A percentile compares a stretch with the other conserved stretches of the same genome.
Conservation (phyloP, 37 sponge, comb jelly and placozoan genomes). For the Diacarnus erythraeanus region DNA sequence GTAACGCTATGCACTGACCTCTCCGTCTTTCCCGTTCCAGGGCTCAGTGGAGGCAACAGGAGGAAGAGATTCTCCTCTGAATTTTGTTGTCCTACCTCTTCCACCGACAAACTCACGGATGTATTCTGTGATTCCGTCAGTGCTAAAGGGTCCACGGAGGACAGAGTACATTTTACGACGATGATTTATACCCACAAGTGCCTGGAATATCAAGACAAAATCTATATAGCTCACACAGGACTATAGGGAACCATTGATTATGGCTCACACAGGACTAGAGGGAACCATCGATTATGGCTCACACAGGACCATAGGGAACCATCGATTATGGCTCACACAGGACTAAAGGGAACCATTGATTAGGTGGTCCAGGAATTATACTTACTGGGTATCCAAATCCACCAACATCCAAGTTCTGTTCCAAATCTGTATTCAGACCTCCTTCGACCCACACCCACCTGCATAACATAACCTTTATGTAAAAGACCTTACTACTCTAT, state of each 20-base stretch:
- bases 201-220: no score
- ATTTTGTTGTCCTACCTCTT: slow-evolving; percentile 50
- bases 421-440: slow-evolving; percentile 66
- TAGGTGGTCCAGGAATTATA: neutral
- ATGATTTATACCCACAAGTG: slow-evolving; percentile 76
- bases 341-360: no score
- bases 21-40: slow-evolving; percentile 99
- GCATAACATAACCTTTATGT: neutral
- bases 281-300: no score
- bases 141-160: slow-evolving; percentile 78
- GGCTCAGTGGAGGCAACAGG: slow-evolving; percentile 52
- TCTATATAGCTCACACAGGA: neutral
- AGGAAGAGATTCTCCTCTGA: slow-evolving; percentile 68
- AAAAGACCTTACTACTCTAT: neutral
- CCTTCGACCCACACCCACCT: slow-evolving; percentile 96
- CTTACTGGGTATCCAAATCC: slow-evolving; percentile 98
- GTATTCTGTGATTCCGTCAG: slow-evolving; percentile 77
- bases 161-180: slow-evolving; percentile 77
- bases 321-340: no score
- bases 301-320: no score
- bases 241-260: neutral
- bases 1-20: slow-evolving; percentile 35
- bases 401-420: slow-evolving; percentile 84
- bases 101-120: slow-evolving; percentile 67
- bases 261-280: neutral